A percentile compares a stretch with the other conserved stretches of the same genome.
phyloP scores from a whole-genome alignment of 2,797 vertebrate genomes.

The Myoxocephalus aenaeus region DNA sequence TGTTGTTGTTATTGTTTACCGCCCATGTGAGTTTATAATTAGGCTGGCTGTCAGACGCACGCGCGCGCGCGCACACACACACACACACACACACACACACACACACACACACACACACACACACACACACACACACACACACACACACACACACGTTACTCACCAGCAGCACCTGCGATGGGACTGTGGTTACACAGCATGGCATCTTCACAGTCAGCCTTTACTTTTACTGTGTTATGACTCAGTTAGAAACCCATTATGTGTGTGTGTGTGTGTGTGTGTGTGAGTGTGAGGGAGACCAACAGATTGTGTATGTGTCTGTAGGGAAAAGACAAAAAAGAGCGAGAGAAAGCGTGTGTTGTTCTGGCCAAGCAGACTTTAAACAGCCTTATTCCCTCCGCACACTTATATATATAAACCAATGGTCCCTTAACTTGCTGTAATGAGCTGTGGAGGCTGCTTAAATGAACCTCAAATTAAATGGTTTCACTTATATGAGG shows the following conservation, averaged over 20 bases:
- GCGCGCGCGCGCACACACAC: too few relatives aligned
- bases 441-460: neutral
- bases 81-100: too few relatives aligned
- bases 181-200: slow-evolving; percentile 69
- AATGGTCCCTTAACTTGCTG: slow-evolving; percentile 3
- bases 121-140: slow-evolving; percentile 35
- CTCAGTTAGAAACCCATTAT: slow-evolving; percentile 71
- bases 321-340: slow-evolving; percentile 43
- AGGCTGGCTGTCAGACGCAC: slow-evolving; percentile 61
- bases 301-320: slow-evolving; percentile 67
- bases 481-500: slow-evolving; percentile 37
- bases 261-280: slow-evolving; percentile 21
- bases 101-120: too few relatives aligned
- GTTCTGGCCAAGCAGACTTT: slow-evolving; percentile 53
- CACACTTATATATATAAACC: slow-evolving; percentile 46
- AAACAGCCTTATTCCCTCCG: slow-evolving; percentile 49
- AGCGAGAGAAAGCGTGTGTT: slow-evolving; percentile 50
- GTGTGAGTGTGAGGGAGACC: slow-evolving; percentile 14
- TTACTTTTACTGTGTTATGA: slow-evolving; percentile 75
- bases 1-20: slow-evolving; percentile 78
- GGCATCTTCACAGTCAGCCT: slow-evolving; percentile 70
- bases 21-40: slow-evolving; percentile 73
- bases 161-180: slow-evolving; percentile 78
- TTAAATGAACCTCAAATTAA: slow-evolving; percentile 38
- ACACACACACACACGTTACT: slow-evolving; percentile 60